These are phyloP conservation scores for Poeciliopsis turrubarensis DNA, from an alignment of 2,113 vertebrate genomes.

Conservation along the genomic window DNA sequence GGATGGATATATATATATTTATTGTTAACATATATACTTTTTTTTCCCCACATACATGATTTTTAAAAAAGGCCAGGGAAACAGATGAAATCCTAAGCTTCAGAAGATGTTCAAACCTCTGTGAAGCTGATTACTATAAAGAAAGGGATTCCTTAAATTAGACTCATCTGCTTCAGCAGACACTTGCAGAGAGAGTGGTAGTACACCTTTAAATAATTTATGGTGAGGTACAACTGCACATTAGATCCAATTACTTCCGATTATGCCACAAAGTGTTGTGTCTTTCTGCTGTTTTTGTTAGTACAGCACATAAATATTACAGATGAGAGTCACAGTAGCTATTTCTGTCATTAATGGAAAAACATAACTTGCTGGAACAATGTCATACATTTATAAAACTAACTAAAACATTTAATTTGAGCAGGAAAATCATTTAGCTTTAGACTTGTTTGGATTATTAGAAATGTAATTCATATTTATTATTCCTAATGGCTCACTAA, in stretches of 20 bases:
- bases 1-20: too few relatives aligned
- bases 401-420: too few relatives aligned
- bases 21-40: too few relatives aligned
- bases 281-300: conserved; percentile 61
- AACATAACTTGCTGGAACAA: too few relatives aligned
- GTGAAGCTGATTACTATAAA: conserved; percentile 1
- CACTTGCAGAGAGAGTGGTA: conserved; percentile 40
- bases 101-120: too few relatives aligned
- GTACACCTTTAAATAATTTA: conserved; percentile 58
- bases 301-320: conserved; percentile 61
- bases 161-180: conserved; percentile 27
- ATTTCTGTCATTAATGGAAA: conserved; percentile 6
- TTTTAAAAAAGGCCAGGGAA: neutral
- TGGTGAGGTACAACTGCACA: conserved; percentile 53
- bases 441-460: too few relatives aligned
- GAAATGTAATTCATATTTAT: too few relatives aligned
- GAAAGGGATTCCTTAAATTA: conserved; percentile 13
- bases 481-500: too few relatives aligned
- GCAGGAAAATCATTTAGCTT: too few relatives aligned
- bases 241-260: conserved; percentile 70
- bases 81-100: neutral
- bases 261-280: conserved; percentile 63
- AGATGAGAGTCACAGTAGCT: conserved; percentile 50
- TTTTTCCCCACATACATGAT: too few relatives aligned
- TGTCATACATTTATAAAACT: too few relatives aligned